Evolutionary conservation across 2,113 vertebrate species (phyloP).

Genomic region (Pachycephala philippinensis): DNA sequence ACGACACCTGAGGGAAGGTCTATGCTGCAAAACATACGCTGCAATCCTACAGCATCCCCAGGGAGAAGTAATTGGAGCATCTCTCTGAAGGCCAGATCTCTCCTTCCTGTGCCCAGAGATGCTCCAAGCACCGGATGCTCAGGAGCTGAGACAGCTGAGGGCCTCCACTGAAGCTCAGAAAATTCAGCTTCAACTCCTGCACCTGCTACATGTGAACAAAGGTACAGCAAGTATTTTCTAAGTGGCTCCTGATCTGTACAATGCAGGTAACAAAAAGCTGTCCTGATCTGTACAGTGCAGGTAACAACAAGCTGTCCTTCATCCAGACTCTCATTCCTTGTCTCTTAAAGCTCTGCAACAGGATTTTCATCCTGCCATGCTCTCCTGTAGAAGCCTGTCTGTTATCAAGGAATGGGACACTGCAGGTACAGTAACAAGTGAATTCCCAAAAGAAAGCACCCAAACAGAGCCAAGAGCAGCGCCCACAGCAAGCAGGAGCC

Average conservation of each 20-base stretch:
- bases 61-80: background rate
- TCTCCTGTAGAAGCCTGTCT: background rate
- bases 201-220: background rate
- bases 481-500: background rate
- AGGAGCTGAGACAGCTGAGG: background rate
- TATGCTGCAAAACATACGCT: background rate
- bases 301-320: background rate
- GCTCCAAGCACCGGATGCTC: fast-evolving
- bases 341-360: background rate
- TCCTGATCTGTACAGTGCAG: fast-evolving
- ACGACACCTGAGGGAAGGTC: background rate
- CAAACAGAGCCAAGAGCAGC: background rate
- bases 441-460: background rate
- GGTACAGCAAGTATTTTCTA: background rate
- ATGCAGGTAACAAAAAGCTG: fast-evolving
- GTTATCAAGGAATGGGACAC: background rate
- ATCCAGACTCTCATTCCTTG: background rate
- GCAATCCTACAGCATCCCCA: background rate
- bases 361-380: fast-evolving
- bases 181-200: background rate
- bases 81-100: background rate
- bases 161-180: background rate
- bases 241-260: background rate
- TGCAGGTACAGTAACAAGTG: background rate
- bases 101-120: background rate